A percentile compares a stretch with the other conserved stretches of the same genome.
Evolutionary conservation across 1,140 invertebrate species (phyloP).

Genomic region (Melanaphis sacchari): DNA sequence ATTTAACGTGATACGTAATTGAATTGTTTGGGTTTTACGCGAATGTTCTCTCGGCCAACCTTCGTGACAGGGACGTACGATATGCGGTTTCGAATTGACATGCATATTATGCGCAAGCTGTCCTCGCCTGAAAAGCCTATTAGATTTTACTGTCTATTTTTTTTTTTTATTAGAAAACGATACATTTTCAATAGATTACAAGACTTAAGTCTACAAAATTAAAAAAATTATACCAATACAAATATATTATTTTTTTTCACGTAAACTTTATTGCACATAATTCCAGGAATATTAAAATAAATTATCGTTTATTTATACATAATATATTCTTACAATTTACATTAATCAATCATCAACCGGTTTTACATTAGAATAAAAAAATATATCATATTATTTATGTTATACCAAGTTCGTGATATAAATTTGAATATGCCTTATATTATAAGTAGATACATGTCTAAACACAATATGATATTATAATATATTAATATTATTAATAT

Average conservation of each 20-base stretch:
- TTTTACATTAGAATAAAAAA: not conserved
- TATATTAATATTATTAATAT: too few species aligned
- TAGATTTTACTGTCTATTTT: not conserved
- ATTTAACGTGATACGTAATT: not conserved
- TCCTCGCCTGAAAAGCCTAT: not conserved
- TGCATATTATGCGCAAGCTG: not conserved
- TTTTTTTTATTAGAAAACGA: not conserved
- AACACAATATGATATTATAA: not conserved
- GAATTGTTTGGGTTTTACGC: not conserved
- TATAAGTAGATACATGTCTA: too few species aligned
- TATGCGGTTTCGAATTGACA: not conserved
- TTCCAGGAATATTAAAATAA: not conserved
- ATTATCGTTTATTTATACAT: not conserved
- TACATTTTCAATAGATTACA: not conserved
- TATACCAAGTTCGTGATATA: not conserved
- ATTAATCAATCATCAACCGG: not conserved
- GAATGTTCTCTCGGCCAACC: not conserved
- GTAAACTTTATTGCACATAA: not conserved
- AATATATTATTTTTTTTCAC: not conserved
- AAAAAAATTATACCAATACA: not conserved
- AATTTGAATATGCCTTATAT: not conserved
- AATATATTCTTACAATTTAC: not conserved
- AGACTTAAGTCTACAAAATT: not conserved
- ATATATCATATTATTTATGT: not conserved
- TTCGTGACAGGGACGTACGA: constrained; percentile 22